phyloP scores from a whole-genome alignment of 2,888 invertebrate species.

The Nemotelus nigrinus region DNA sequence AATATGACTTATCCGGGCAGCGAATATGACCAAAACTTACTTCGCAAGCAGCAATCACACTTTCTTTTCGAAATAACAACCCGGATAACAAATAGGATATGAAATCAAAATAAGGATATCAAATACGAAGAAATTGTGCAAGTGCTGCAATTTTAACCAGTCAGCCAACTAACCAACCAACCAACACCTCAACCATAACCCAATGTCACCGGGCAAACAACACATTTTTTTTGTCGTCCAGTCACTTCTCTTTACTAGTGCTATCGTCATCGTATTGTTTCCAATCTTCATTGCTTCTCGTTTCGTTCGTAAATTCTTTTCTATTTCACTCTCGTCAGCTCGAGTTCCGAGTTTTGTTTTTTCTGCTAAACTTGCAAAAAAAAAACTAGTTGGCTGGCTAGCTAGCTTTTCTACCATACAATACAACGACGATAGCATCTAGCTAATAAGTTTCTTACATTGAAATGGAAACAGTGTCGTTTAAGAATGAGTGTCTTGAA shows the following conservation, averaged over 20 bases:
- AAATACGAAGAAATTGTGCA: neutral
- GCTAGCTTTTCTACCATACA: neutral
- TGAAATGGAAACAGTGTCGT: constrained; percentile 8
- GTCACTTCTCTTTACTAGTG: neutral
- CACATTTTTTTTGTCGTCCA: neutral
- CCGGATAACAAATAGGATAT: neutral
- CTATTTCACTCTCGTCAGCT: no score
- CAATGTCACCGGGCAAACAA: neutral
- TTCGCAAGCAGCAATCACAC: no score
- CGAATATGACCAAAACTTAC: no score
- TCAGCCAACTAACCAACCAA: no score
- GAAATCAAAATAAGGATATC: neutral
- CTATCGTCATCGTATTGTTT: neutral
- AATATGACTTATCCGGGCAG: neutral
- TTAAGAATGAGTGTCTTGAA: neutral
- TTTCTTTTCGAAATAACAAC: neutral
- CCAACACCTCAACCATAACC: no score
- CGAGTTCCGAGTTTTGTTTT: no score
- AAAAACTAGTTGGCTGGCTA: neutral
- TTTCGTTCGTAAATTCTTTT: no score
- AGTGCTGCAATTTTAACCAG: neutral
- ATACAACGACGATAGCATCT: neutral
- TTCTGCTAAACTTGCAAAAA: neutral
- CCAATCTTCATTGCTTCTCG: no score
- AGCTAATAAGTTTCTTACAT: constrained; percentile 24